phyloP scores from a whole-genome alignment of 2,113 vertebrate species.

The Plotosus lineatus region DNA sequence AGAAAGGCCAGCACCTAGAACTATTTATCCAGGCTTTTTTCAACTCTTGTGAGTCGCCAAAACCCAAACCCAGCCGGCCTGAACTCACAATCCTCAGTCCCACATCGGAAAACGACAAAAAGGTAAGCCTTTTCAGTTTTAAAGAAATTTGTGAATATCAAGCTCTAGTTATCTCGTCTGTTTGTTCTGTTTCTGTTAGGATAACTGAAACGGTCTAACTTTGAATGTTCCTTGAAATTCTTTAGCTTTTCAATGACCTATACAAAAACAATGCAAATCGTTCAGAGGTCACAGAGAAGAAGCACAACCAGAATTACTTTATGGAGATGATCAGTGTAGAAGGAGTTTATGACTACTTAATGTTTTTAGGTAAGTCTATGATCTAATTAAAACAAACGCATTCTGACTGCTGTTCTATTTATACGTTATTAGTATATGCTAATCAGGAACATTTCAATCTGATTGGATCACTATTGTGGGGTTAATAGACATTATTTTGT shows the following conservation, averaged over 20 bases:
- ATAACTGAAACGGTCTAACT: slow-evolving; percentile 47
- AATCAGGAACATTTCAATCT: too few species aligned
- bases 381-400: not conserved
- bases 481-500: too few species aligned
- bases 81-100: slow-evolving; percentile 96
- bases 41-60: slow-evolving; percentile 95
- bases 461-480: too few species aligned
- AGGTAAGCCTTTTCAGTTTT: slow-evolving; percentile 73
- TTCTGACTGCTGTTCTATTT: not conserved
- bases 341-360: slow-evolving; percentile 93
- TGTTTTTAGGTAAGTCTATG: slow-evolving; percentile 87
- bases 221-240: not conserved
- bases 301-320: slow-evolving; percentile 95
- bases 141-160: not conserved
- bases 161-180: not conserved
- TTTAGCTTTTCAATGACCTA: slow-evolving; percentile 90
- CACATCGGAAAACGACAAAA: slow-evolving; percentile 95
- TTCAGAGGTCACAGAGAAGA: slow-evolving; percentile 85
- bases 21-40: slow-evolving; percentile 96
- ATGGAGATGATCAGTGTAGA: slow-evolving; percentile 91
- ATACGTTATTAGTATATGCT: too few species aligned
- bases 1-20: slow-evolving; percentile 98
- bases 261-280: slow-evolving; percentile 97
- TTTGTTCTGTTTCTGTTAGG: not conserved
- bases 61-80: slow-evolving; percentile 93